Evolutionary conservation across 2,113 vertebrate species (phyloP).

Genomic region (Phaetusa simplex): DNA sequence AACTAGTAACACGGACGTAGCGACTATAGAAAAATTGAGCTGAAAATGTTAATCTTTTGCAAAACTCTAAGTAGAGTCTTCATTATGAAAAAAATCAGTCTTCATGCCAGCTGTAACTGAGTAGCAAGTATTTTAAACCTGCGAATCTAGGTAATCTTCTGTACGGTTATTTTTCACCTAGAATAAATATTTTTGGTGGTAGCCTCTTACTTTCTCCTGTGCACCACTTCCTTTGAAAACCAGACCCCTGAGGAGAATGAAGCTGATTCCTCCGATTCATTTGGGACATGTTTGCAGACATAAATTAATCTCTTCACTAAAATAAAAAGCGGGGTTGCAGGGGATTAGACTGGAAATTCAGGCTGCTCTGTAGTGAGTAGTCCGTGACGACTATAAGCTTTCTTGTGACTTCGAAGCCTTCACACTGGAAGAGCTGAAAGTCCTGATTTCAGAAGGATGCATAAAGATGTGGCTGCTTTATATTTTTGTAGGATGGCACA

Average conservation of each 20-base stretch:
- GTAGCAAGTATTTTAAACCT: neutral
- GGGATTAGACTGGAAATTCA: neutral
- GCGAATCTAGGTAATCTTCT: neutral
- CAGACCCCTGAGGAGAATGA: neutral
- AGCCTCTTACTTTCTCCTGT: neutral
- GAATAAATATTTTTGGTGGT: neutral
- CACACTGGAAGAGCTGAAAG: neutral
- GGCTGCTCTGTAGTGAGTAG: neutral
- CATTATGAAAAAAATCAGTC: neutral
- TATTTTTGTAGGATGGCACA: neutral
- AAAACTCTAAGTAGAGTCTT: neutral
- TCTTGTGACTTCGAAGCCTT: neutral
- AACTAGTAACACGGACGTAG: neutral
- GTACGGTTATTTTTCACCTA: neutral
- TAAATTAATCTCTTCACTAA: neutral
- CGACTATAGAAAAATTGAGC: neutral
- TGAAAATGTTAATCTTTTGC: neutral
- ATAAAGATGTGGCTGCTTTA: neutral
- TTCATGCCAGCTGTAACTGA: neutral
- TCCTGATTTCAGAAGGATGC: neutral
- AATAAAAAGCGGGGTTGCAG: neutral
- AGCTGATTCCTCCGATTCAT: neutral
- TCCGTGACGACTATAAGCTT: neutral
- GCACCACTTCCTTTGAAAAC: neutral
- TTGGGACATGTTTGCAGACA: neutral